Percentiles rank a stretch among this genome's conserved stretches.
Evolutionary conservation across 2,113 vertebrate species (phyloP).

Genomic region (Cathartes aura): DNA sequence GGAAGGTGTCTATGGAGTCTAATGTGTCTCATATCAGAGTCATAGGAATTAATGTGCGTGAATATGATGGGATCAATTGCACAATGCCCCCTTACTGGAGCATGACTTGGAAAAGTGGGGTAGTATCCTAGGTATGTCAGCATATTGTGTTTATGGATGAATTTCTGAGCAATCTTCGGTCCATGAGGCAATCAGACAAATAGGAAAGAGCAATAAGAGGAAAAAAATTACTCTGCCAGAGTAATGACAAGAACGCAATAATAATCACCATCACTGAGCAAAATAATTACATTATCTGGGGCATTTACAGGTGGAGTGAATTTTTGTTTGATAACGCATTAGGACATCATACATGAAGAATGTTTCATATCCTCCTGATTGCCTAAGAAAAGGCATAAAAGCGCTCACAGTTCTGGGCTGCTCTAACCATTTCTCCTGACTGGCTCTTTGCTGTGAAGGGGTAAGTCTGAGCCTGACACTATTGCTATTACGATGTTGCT

Average conservation of each 20-base stretch:
- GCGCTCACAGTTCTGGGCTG: accelerated
- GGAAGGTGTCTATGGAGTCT: not conserved
- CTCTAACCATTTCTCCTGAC: not conserved
- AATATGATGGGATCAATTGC: not conserved
- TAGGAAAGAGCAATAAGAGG: not conserved
- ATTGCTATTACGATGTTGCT: accelerated
- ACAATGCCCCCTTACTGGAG: not conserved
- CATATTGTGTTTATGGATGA: not conserved
- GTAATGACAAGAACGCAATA: not conserved
- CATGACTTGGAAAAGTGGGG: not conserved
- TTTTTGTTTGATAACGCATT: not conserved
- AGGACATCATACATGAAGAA: not conserved
- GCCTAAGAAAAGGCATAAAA: conserved; percentile 38
- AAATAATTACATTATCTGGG: conserved; percentile 1
- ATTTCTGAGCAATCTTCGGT: not conserved
- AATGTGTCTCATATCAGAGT: not conserved
- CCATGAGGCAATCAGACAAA: not conserved
- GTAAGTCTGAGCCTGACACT: not conserved
- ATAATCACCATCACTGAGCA: not conserved
- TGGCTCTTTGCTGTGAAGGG: not conserved
- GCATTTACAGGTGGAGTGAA: not conserved
- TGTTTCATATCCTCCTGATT: not conserved
- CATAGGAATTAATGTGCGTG: accelerated
- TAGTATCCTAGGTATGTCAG: not conserved
- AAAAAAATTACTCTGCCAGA: not conserved